A percentile compares a stretch with the other conserved stretches of the same genome.
These are phyloP conservation scores for Cyprinodon diabolis DNA, from an alignment of 2,797 vertebrate species.

Conservation along the genomic window DNA sequence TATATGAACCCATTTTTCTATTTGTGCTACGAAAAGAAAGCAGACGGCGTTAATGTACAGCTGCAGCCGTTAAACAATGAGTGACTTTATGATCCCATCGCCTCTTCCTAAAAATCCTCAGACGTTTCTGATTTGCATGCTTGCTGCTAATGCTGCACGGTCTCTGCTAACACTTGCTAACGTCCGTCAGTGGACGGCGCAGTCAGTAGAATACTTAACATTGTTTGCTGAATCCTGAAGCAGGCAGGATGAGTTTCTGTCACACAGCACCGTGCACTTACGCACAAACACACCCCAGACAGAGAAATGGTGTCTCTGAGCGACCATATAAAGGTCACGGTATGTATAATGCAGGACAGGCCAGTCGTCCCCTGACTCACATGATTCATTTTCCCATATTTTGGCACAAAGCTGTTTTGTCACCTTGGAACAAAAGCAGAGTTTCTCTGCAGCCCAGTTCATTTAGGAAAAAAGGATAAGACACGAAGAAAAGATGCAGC, in stretches of 20 bases:
- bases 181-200: conserved; percentile 3
- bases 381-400: conserved; percentile 13
- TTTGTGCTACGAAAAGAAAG: background rate
- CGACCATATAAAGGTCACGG: conserved; percentile 60
- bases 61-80: background rate
- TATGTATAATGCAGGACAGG: conserved; percentile 66
- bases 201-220: conserved; percentile 41
- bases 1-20: no score
- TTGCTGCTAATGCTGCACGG: background rate
- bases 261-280: conserved; percentile 15
- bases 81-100: conserved; percentile 1
- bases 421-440: conserved; percentile 1
- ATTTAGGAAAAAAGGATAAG: no score
- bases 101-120: conserved; percentile 1
- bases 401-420: background rate
- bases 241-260: conserved; percentile 42
- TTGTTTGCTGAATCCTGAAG: conserved; percentile 53
- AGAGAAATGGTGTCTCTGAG: conserved; percentile 17
- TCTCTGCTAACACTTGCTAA: background rate
- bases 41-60: no score
- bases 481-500: background rate
- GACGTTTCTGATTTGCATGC: conserved; percentile 2
- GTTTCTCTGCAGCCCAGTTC: no score
- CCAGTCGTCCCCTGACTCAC: conserved; percentile 33
- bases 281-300: conserved; percentile 17